These are phyloP conservation scores for Cyprinodon variegatus DNA, from an alignment of 2,113 vertebrate genomes.

Conservation along the genomic window DNA sequence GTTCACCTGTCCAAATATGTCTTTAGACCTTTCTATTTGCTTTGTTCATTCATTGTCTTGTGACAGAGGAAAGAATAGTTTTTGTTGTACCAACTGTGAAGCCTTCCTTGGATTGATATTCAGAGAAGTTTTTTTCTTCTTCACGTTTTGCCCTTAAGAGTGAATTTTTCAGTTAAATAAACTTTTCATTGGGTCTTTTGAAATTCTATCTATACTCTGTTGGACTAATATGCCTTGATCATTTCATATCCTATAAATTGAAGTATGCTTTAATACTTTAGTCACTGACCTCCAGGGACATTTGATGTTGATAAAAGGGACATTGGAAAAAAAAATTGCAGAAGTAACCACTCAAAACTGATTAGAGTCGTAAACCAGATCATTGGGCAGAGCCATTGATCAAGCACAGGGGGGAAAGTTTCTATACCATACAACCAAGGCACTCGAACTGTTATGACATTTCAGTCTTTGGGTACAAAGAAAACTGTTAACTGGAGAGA, in stretches of 20 bases:
- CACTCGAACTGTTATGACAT: too few species aligned
- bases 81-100: background rate
- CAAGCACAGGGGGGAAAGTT: background rate
- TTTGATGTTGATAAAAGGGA: background rate
- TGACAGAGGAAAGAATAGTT: too few species aligned
- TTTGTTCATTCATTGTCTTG: background rate
- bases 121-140: background rate
- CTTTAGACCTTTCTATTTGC: background rate
- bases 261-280: background rate
- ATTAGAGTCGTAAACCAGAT: too few species aligned
- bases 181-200: background rate
- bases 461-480: too few species aligned
- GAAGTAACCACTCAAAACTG: background rate
- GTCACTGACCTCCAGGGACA: background rate
- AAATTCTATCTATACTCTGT: background rate
- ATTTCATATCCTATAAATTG: background rate
- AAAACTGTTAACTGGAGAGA: too few species aligned
- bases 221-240: background rate
- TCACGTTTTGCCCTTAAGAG: background rate
- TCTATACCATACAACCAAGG: background rate
- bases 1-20: background rate
- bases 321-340: too few species aligned
- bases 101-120: background rate
- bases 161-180: background rate
- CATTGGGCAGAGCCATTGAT: too few species aligned